Evolutionary conservation across 1,140 invertebrate species (phyloP).

Genomic region (Chrysopa pallens): DNA sequence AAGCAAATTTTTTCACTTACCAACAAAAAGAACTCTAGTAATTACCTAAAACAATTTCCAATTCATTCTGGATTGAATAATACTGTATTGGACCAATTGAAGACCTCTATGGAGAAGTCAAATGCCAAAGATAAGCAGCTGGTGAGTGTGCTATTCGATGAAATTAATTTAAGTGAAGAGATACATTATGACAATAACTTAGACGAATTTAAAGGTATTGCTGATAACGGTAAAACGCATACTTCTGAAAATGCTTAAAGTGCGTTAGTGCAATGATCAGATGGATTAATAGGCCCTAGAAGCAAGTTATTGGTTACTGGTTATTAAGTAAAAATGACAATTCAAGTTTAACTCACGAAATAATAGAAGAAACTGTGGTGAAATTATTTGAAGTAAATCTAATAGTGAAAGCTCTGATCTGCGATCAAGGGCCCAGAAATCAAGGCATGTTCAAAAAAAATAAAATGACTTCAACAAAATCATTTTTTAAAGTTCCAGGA

Average conservation of each 20-base stretch:
- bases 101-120: background rate
- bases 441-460: background rate
- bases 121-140: background rate
- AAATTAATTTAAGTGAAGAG: background rate
- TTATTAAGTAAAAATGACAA: background rate
- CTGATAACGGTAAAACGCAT: no score
- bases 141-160: background rate
- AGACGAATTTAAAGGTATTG: background rate
- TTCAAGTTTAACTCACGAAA: background rate
- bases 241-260: no score
- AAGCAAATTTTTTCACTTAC: background rate
- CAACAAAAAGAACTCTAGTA: no score
- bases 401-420: background rate
- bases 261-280: background rate
- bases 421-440: conserved; percentile 1
- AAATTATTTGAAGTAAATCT: background rate
- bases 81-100: background rate
- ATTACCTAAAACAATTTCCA: no score
- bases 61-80: no score
- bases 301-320: conserved; percentile 1
- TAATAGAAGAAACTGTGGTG: background rate
- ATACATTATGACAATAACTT: background rate
- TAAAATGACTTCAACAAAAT: background rate
- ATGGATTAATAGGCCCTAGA: background rate
- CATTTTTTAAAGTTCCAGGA: no score